Percentiles rank a stretch among this genome's conserved stretches.
phyloP scores from a whole-genome alignment of 2,113 vertebrate species.

The Monarcha castaneiventris region DNA sequence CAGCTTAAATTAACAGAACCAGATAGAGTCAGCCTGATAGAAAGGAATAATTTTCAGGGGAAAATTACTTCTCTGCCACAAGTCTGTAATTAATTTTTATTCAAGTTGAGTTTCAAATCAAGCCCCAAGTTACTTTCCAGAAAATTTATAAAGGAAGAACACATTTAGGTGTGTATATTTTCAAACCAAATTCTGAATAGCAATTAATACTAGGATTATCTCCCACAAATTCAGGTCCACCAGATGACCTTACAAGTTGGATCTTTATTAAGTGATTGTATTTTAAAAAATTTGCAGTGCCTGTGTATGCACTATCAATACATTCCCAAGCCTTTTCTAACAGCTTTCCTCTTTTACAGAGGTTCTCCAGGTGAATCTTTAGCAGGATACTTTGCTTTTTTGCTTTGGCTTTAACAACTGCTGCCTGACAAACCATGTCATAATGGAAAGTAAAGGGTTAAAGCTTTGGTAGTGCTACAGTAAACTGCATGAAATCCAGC shows the following conservation, averaged over 20 bases:
- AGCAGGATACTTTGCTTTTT: not conserved
- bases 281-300: not conserved
- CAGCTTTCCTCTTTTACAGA: not conserved
- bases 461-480: not conserved
- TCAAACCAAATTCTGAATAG: not conserved
- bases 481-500: not conserved
- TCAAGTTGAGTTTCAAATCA: slow-evolving; percentile 4
- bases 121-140: not conserved
- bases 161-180: not conserved
- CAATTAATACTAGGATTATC: not conserved
- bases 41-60: not conserved
- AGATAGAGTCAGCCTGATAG: not conserved
- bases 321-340: not conserved
- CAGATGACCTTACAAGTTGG: not conserved
- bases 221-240: not conserved
- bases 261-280: not conserved
- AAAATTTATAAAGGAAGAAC: not conserved
- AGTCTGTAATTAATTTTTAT: slow-evolving; percentile 12
- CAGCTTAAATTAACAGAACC: not conserved
- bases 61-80: slow-evolving; percentile 1
- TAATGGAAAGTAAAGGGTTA: not conserved
- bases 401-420: not conserved
- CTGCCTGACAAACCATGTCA: not conserved
- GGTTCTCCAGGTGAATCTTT: not conserved
- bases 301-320: not conserved